Base-by-base conservation (phyloP, 2,113 vertebrate species). In the Hirundichthys speculiger region DNA sequence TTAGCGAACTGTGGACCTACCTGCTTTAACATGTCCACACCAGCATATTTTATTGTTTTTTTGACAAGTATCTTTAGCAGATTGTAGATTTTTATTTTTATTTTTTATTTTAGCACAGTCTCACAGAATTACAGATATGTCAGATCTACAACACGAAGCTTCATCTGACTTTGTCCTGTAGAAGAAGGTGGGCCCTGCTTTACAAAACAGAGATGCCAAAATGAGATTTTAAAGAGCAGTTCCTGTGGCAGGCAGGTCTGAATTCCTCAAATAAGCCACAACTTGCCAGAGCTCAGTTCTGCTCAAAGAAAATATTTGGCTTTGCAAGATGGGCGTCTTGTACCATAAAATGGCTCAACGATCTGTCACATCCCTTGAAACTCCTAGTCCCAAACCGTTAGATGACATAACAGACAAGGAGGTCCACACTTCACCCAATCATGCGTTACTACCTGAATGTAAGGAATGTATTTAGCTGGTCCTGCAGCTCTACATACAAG, bases 251-350 rank as follows among this genome's bases (percentile, higher is more conserved):
- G 75, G 80, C 77, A 60, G 73, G 66, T 75, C 27, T 61, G 48
- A 84, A 90, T 91, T 90, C 89, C 90, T 88, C 50, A 76, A 86
- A 91, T 88, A 67, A 79, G 90, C 84, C 88, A 86, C 83, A 79
- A 92, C 91, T 90, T 79, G 90, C 87, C 66, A 72, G 68, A 69
- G 40, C 83, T 73, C 22, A 56, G 40, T 54, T 77, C 64, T 56
- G 80, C 77, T 68, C 55, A 38, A 53, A 40, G 66, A 58, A 81
- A 88, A 84, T 80, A 82, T 80, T 88, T 59, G 54, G 24, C 71
- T 73, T 80, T 78, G 85, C 65, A 88, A 82, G 77, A 91, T 82
- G 83, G 83, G 84, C 72, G 86, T 84, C 69, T 79, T 45, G 50
- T 41, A 18, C 1, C 50, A 53, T 73, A 71, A 78, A 83, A 85